These are phyloP conservation scores for human (Homo sapiens) DNA, from an alignment of 2,113 vertebrate genomes.

Conservation along the genomic window GRCh38 chr3:183862001-183862500, in stretches of 20 bases:
- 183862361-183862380: constrained; percentile 41
- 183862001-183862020: too few relatives aligned
- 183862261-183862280: constrained; percentile 32
- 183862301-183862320: constrained; percentile 39
- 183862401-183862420: background rate
- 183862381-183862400: background rate
- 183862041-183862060: too few relatives aligned
- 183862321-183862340: constrained; percentile 53
- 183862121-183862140: constrained; percentile 6
- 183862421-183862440: background rate
- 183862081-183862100: constrained; percentile 51
- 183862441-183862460: background rate
- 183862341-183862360: constrained; percentile 47
- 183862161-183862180: constrained; percentile 45
- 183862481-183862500: constrained; percentile 23
- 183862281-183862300: constrained; percentile 27
- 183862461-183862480: background rate
- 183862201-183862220: constrained; percentile 28
- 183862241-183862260: background rate
- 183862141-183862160: background rate
- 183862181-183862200: background rate
- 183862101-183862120: background rate
- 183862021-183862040: too few relatives aligned
- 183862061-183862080: background rate
- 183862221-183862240: background rate